Evolutionary conservation across 2,113 vertebrate genomes (phyloP), one percentile per base, ranked within the genome.

Genomic region (Marcusenius ussheri): DNA sequence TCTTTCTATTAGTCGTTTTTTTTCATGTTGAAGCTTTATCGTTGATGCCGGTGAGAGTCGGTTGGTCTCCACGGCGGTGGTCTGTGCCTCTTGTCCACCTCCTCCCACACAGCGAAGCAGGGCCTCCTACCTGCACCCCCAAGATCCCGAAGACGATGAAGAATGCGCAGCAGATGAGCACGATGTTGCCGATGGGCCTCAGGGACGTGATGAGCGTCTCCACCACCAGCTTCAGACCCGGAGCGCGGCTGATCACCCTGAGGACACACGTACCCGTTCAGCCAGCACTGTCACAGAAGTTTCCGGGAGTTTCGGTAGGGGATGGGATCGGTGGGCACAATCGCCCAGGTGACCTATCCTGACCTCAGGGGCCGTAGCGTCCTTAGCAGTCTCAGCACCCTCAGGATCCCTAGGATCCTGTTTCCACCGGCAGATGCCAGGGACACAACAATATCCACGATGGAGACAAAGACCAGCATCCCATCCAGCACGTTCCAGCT

Each of bases 101-200:
- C 46, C 45, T 50, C 27, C 31, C 46, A 42, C 42, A 87, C 19
- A 49, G 19, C 35, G 39, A 80, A 45, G 49, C 21, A 19, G 24
- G 13, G 46, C 31, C 3, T 88, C 91, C 92, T 96, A 99, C 98
- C 98, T 99, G 98, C 24, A 99, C 98, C 31, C 98, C 98, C 84
- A 99, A 93, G 91, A 99, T 99, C 87, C 98, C 98, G 53, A 99
- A 99, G 90, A 99, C 98, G 21, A 99, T 99, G 95, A 99, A 99
- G 94, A 99, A 99, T 74, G 98, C 98, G 0, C 98, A 99, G 95
- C 98, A 99, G 94, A 99, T 99, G 91, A 99, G 97, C 89, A 99
- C 98, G 8, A 99, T 99, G 93, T 99, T 99, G 42, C 98, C 98
- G 5, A 99, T 99, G 9, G 98, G 98, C 90, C 98, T 95, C 51